phyloP scores from a whole-genome alignment of 2,797 vertebrate genomes.

The Tamandua tetradactyla region DNA sequence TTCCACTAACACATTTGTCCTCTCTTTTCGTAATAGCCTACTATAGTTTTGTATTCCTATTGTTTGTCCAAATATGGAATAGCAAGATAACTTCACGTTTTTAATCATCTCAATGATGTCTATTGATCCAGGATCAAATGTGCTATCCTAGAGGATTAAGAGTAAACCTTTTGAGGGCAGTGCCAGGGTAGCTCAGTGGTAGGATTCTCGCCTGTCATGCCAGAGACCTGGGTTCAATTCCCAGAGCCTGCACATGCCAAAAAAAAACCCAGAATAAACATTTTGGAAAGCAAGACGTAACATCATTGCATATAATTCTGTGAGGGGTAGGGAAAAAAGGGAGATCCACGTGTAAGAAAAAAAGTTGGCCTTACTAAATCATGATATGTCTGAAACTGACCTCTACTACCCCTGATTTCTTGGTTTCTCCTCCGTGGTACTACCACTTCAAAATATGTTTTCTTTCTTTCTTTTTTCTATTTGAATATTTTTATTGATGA shows the following conservation, averaged over 20 bases:
- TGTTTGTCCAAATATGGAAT: not conserved
- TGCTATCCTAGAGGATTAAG: not conserved
- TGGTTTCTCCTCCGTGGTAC: not conserved
- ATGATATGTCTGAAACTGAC: not conserved
- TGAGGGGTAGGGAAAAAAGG: not conserved
- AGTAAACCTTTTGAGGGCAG: not conserved
- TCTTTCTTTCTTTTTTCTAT: too few species aligned
- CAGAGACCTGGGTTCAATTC: too few species aligned
- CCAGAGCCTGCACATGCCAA: too few species aligned
- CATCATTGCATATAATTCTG: not conserved
- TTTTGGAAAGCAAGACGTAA: not conserved
- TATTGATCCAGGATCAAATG: not conserved
- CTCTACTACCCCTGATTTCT: fast-evolving
- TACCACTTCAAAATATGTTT: not conserved
- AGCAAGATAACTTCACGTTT: not conserved
- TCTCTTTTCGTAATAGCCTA: not conserved
- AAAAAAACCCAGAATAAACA: not conserved
- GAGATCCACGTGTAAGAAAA: not conserved
- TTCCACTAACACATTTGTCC: not conserved
- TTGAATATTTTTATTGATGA: too few species aligned
- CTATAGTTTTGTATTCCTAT: not conserved
- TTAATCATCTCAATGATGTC: not conserved
- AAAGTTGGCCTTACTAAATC: not conserved
- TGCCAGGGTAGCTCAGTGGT: too few species aligned
- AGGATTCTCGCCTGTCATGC: too few species aligned